phyloP scores from a whole-genome alignment of 2,888 invertebrate species.

The Pseudanteris insignis region DNA sequence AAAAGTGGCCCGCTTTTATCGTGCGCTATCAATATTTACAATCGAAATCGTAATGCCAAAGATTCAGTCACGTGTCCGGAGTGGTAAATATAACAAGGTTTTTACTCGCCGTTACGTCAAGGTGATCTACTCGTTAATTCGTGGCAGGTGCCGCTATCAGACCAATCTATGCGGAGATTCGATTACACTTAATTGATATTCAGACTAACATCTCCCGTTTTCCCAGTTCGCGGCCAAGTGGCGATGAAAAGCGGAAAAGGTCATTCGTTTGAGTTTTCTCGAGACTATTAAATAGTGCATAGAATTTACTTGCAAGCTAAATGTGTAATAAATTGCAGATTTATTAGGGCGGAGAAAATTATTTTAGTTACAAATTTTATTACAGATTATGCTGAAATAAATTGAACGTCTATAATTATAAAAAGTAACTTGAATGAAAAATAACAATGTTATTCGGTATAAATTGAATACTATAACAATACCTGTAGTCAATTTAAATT shows the following conservation, averaged over 20 bases:
- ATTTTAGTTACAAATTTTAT: no score
- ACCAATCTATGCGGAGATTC: slow-evolving; percentile 20
- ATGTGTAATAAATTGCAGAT: no score
- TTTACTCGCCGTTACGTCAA: slow-evolving; percentile 30
- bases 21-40: slow-evolving; percentile 19
- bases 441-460: no score
- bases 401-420: no score
- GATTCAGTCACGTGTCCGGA: slow-evolving; percentile 29
- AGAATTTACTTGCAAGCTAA: no score
- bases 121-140: slow-evolving; percentile 44
- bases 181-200: slow-evolving; percentile 35
- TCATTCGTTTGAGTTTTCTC: neutral
- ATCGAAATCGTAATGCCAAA: slow-evolving; percentile 26
- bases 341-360: no score
- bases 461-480: no score
- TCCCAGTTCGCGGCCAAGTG: neutral
- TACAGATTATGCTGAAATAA: no score
- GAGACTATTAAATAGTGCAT: neutral
- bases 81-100: slow-evolving; percentile 30
- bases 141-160: slow-evolving; percentile 25
- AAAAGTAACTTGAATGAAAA: no score
- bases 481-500: no score
- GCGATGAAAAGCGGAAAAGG: neutral
- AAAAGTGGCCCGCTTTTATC: slow-evolving; percentile 23
- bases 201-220: slow-evolving; percentile 10